Evolutionary conservation across 1,140 invertebrate genomes (phyloP).

Genomic region (Leptopilina boulardi): DNA sequence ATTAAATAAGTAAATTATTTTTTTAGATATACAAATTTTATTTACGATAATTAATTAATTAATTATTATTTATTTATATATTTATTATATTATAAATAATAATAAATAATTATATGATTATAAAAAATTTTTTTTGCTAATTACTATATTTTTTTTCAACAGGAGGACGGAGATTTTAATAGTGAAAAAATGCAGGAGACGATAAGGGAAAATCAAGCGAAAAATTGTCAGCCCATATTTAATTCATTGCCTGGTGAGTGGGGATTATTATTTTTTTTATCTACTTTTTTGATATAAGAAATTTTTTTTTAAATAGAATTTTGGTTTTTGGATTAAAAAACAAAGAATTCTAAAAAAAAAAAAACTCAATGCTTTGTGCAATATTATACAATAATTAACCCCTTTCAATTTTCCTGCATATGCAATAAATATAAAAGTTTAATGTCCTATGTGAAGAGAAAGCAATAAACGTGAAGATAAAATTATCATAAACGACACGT

Average conservation of each 20-base stretch:
- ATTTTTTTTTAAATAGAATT: neutral
- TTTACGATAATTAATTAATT: no score
- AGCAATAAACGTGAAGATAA: neutral
- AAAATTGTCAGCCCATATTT: slow-evolving; percentile 59
- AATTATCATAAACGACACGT: slow-evolving; percentile 13
- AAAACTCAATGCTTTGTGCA: no score
- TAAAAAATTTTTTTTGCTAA: slow-evolving; percentile 35
- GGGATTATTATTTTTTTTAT: neutral
- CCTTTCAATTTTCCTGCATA: neutral
- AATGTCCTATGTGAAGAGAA: neutral
- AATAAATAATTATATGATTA: no score
- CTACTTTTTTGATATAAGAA: neutral
- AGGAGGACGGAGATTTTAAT: slow-evolving; percentile 66
- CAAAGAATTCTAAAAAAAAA: neutral
- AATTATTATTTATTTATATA: no score
- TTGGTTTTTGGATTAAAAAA: neutral
- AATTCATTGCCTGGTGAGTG: slow-evolving; percentile 51
- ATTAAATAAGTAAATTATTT: no score
- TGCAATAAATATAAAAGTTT: neutral
- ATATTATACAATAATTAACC: slow-evolving; percentile 18
- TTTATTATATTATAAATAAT: no score
- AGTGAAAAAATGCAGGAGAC: slow-evolving; percentile 63
- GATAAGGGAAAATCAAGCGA: slow-evolving; percentile 58
- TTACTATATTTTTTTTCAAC: neutral
- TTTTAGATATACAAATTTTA: no score